phyloP scores from a whole-genome alignment of 2,113 vertebrate species.

The Meleagris gallopavo region DNA sequence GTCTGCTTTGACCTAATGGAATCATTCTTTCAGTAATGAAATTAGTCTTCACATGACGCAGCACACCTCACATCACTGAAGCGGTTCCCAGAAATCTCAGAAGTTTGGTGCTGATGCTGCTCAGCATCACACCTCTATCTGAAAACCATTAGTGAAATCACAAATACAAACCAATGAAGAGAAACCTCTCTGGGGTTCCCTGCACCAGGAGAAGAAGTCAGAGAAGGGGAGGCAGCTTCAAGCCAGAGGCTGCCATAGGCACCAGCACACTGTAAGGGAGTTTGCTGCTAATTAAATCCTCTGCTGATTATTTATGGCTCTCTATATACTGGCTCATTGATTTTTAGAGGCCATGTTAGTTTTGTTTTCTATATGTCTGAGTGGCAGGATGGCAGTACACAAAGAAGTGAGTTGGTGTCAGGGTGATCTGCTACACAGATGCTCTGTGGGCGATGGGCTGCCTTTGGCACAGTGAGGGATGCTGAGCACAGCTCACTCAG shows the following conservation, averaged over 20 bases:
- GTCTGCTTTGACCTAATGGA: constrained; percentile 31
- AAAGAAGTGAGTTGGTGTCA: background rate
- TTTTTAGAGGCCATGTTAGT: constrained; percentile 62
- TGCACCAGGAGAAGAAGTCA: background rate
- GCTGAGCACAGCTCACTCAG: background rate
- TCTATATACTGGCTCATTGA: constrained; percentile 68
- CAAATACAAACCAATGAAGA: rapidly evolving
- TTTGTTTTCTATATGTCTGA: constrained; percentile 31
- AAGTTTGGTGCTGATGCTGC: background rate
- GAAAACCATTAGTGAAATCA: background rate
- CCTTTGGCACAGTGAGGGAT: background rate
- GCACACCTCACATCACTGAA: background rate
- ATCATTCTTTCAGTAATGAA: background rate
- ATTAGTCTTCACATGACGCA: background rate
- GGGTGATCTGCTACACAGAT: background rate
- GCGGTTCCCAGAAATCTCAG: background rate
- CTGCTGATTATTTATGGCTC: constrained; percentile 52
- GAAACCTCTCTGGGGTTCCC: background rate
- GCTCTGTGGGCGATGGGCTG: background rate
- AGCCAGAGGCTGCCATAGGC: background rate
- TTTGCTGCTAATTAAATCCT: constrained; percentile 54
- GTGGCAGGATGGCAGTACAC: background rate
- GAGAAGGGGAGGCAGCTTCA: background rate
- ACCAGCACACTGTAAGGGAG: background rate
- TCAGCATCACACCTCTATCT: background rate